Evolutionary conservation across 2,797 vertebrate genomes (phyloP).

Genomic region (Chaetodon trifasciatus): DNA sequence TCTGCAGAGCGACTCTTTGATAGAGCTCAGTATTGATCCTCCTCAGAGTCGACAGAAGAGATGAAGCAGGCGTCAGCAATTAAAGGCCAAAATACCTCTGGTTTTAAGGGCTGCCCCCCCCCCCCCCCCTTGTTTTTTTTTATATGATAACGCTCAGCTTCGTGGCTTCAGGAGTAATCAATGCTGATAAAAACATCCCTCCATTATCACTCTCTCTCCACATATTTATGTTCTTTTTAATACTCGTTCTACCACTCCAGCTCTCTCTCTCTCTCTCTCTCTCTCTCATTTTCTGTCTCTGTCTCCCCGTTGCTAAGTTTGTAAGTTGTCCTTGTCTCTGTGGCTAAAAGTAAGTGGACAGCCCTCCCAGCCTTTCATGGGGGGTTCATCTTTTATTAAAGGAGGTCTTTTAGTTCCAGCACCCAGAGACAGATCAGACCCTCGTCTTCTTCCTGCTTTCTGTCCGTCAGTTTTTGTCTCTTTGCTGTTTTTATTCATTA

Average conservation of each 20-base stretch:
- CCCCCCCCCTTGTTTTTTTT: background rate
- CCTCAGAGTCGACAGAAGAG: too few relatives aligned
- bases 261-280: background rate
- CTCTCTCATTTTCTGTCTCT: background rate
- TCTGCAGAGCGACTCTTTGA: background rate
- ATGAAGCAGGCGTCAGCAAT: background rate
- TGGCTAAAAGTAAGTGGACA: too few relatives aligned
- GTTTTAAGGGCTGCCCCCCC: background rate
- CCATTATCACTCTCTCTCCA: background rate
- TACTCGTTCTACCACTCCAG: background rate
- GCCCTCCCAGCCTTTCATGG: too few relatives aligned
- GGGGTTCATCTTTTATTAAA: too few relatives aligned
- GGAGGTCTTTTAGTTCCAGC: too few relatives aligned
- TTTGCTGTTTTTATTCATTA: too few relatives aligned
- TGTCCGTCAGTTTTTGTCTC: too few relatives aligned
- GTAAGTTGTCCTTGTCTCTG: background rate
- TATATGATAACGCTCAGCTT: background rate
- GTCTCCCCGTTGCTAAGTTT: background rate
- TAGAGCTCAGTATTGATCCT: background rate
- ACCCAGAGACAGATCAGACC: too few relatives aligned
- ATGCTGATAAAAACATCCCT: slow-evolving; percentile 11
- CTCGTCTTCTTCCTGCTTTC: background rate
- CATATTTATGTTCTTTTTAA: background rate
- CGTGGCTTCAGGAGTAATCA: background rate
- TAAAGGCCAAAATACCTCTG: background rate